Conservation (phyloP, 2,797 vertebrate genomes). For the Prunella strophiata region DNA sequence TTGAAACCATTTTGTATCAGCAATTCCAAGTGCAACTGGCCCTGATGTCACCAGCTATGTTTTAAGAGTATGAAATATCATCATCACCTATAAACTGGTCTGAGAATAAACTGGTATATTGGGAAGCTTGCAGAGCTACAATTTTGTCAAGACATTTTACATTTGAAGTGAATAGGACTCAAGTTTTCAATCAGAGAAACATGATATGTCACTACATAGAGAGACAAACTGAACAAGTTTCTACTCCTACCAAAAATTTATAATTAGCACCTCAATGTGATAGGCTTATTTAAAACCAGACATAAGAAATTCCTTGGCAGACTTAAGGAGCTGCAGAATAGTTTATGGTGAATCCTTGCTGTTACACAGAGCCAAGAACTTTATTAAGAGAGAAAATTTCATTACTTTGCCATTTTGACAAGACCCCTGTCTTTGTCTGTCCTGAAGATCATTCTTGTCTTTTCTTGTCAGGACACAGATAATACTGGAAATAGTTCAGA, state of each 20-base stretch:
- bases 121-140: background rate
- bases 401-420: background rate
- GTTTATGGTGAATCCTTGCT: background rate
- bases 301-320: background rate
- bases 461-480: background rate
- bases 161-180: background rate
- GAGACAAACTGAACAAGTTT: background rate
- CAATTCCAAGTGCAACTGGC: background rate
- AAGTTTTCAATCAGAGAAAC: background rate
- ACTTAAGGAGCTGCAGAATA: background rate
- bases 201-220: background rate
- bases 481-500: background rate
- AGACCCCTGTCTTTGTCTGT: background rate
- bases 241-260: background rate
- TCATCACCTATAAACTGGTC: background rate
- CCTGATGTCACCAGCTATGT: background rate
- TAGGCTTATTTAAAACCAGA: background rate
- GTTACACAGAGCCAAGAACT: background rate
- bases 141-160: background rate
- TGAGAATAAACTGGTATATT: background rate
- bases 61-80: background rate
- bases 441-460: background rate
- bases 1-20: background rate
- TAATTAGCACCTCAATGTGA: background rate
- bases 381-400: background rate